These are phyloP conservation scores for Zaprionus kolodkinae DNA, from an alignment of 1,140 invertebrate genomes.

Conservation along the genomic window DNA sequence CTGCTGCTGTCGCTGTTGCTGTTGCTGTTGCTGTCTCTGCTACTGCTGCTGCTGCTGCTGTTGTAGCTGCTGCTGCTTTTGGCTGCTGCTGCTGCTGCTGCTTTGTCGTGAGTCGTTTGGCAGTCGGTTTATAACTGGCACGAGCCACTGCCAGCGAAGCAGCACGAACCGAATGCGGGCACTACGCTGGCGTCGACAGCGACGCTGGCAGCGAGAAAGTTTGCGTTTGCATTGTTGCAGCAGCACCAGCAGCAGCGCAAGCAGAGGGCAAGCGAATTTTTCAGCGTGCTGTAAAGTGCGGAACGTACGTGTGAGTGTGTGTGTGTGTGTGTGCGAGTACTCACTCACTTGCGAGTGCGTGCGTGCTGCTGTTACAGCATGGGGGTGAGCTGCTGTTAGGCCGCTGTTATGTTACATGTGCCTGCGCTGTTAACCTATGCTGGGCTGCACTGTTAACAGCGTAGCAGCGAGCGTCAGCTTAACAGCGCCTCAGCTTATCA, in stretches of 20 bases:
- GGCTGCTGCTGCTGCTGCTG: constrained; percentile 47
- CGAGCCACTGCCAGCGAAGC: constrained; percentile 78
- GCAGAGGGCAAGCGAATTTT: constrained; percentile 50
- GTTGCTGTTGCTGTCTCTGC: constrained; percentile 45
- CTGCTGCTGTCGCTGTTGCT: constrained; percentile 39
- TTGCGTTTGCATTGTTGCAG: constrained; percentile 80
- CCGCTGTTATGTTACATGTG: constrained; percentile 29
- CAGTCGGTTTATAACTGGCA: constrained; percentile 82
- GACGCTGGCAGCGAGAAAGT: constrained; percentile 75
- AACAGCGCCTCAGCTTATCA: constrained; percentile 55
- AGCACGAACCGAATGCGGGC: constrained; percentile 66
- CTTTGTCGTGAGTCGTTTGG: constrained; percentile 75
- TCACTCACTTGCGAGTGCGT: background rate
- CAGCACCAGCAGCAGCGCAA: constrained; percentile 49
- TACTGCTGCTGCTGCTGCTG: constrained; percentile 31
- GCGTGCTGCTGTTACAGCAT: constrained; percentile 11
- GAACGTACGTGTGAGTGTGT: constrained; percentile 1
- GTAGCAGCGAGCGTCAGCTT: background rate
- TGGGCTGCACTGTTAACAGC: constrained; percentile 36
- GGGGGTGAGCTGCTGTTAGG: constrained; percentile 39
- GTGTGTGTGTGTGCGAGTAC: constrained; percentile 21
- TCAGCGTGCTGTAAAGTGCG: constrained; percentile 51
- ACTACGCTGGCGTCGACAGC: constrained; percentile 36
- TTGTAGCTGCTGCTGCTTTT: constrained; percentile 46
- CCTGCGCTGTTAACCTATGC: constrained; percentile 13